phyloP scores from a whole-genome alignment of 2,888 invertebrate genomes.

The Mantis religiosa region DNA sequence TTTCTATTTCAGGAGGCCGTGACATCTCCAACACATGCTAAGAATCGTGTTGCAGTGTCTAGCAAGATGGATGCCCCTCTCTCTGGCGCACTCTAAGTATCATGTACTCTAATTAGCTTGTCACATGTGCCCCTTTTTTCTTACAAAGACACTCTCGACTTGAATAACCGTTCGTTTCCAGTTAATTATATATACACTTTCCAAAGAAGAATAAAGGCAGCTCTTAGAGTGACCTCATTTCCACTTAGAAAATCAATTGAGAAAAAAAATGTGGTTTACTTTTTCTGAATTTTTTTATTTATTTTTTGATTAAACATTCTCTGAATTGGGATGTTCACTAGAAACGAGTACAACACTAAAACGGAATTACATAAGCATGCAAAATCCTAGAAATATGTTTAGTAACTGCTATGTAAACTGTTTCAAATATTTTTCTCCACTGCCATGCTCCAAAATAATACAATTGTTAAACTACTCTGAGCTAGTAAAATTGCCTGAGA shows the following conservation, averaged over 20 bases:
- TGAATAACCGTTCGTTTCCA: background rate
- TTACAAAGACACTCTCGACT: background rate
- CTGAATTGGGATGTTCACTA: too few species aligned
- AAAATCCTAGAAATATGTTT: too few species aligned
- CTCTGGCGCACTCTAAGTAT: background rate
- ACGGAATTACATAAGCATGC: too few species aligned
- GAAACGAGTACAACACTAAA: too few species aligned
- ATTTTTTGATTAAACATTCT: too few species aligned
- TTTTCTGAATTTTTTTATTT: background rate
- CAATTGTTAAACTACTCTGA: too few species aligned
- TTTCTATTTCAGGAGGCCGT: background rate
- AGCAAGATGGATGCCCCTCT: background rate
- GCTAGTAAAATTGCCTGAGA: too few species aligned
- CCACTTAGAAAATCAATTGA: too few species aligned
- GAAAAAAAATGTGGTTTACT: too few species aligned
- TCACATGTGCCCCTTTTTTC: background rate
- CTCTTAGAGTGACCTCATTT: background rate
- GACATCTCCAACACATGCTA: background rate
- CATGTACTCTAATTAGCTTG: background rate
- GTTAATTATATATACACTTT: background rate
- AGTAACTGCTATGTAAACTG: too few species aligned
- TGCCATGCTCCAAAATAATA: too few species aligned
- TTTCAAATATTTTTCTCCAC: too few species aligned
- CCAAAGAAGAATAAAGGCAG: background rate
- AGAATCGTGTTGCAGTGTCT: background rate